phyloP scores from a whole-genome alignment of 1,140 invertebrate species.

The Anthonomus grandis region DNA sequence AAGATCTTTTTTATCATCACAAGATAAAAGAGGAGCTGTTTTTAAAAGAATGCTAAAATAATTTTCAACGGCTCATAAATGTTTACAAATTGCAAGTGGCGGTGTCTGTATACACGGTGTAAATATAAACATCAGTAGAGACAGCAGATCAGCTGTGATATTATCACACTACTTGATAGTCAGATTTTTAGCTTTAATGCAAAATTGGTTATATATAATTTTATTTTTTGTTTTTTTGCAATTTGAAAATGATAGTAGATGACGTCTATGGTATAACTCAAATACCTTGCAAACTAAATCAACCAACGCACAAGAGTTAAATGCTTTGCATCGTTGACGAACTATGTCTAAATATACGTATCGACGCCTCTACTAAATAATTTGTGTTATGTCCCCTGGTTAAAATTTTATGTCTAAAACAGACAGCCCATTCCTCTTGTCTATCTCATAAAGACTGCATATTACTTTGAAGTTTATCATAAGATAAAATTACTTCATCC shows the following conservation, averaged over 20 bases:
- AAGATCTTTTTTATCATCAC: conserved; percentile 7
- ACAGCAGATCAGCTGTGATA: not conserved
- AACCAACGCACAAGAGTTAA: conserved; percentile 8
- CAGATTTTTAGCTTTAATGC: not conserved
- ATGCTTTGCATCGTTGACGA: conserved; percentile 13
- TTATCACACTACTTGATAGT: conserved; percentile 6
- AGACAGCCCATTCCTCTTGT: conserved; percentile 1
- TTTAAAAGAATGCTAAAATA: conserved; percentile 11
- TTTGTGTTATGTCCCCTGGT: too few relatives aligned
- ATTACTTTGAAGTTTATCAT: not conserved
- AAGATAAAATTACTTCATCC: not conserved
- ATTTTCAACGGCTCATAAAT: conserved; percentile 13
- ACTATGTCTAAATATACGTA: conserved; percentile 17
- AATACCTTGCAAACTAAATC: conserved; percentile 11
- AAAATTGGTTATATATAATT: conserved; percentile 8
- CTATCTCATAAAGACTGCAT: not conserved
- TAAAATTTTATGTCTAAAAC: conserved; percentile 15
- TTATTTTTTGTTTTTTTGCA: conserved; percentile 5
- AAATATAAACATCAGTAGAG: not conserved
- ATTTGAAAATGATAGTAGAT: conserved; percentile 9
- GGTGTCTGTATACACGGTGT: conserved; percentile 5
- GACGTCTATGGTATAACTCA: conserved; percentile 16
- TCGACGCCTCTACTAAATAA: too few relatives aligned
- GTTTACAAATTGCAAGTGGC: conserved; percentile 20
- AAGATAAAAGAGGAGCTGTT: conserved; percentile 4